These are phyloP conservation scores for Halictus quadricinctus DNA, from an alignment of 2,888 invertebrate species.

Conservation along the genomic window DNA sequence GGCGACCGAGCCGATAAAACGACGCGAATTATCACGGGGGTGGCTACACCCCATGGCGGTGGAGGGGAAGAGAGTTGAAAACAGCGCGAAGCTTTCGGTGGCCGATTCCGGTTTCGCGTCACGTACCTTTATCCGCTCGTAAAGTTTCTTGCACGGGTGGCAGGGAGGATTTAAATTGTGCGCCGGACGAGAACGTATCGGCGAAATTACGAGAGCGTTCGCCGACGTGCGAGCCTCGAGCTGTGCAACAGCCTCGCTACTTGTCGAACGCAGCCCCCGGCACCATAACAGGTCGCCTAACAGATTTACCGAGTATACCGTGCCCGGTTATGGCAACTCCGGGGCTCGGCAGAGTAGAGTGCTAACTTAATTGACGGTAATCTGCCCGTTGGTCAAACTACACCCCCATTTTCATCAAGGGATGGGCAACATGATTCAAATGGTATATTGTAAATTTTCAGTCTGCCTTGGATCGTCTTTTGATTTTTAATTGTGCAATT, in stretches of 20 bases:
- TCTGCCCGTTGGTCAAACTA: not conserved
- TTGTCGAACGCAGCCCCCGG: not conserved
- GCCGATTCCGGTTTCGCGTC: constrained; percentile 35
- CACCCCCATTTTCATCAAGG: not conserved
- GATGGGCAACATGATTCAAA: not conserved
- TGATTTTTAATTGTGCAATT: too few relatives aligned
- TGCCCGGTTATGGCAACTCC: constrained; percentile 46
- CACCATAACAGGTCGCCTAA: constrained; percentile 16
- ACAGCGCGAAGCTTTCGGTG: constrained; percentile 1
- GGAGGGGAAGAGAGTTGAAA: not conserved
- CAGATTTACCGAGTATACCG: constrained; percentile 55
- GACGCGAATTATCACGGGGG: constrained; percentile 21
- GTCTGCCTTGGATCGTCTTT: too few relatives aligned
- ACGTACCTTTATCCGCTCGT: constrained; percentile 48
- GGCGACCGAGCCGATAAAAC: constrained; percentile 10
- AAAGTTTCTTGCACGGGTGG: constrained; percentile 22
- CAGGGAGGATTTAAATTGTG: constrained; percentile 49
- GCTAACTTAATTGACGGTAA: constrained; percentile 54
- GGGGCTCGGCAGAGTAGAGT: constrained; percentile 52
- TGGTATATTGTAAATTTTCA: not conserved
- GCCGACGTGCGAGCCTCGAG: constrained; percentile 13
- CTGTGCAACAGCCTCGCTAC: constrained; percentile 9
- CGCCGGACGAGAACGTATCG: constrained; percentile 44
- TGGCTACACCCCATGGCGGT: not conserved
- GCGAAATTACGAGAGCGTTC: constrained; percentile 45